Conservation (phyloP, 1,140 invertebrate genomes). For the Drosophila pseudoananassae region DNA sequence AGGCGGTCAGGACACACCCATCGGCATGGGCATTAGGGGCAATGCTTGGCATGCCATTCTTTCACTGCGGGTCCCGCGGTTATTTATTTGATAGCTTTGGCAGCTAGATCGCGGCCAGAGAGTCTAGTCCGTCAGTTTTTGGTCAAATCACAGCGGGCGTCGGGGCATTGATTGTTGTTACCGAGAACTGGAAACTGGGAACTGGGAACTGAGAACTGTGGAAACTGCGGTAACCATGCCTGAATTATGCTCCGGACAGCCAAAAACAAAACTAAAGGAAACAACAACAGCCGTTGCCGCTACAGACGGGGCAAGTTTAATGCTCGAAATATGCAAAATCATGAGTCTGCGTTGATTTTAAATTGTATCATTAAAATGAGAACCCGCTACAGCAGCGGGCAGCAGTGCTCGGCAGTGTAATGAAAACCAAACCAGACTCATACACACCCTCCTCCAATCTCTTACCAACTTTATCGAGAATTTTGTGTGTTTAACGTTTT, state of each 20-base stretch:
- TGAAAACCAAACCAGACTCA: constrained; percentile 62
- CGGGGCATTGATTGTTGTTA: constrained; percentile 72
- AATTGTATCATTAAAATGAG: constrained; percentile 81
- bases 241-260: constrained; percentile 67
- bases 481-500: constrained; percentile 45
- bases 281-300: constrained; percentile 17
- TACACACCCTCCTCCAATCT: constrained; percentile 11
- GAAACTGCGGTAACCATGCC: constrained; percentile 50
- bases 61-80: constrained; percentile 72
- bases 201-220: constrained; percentile 36
- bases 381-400: constrained; percentile 35
- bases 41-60: constrained; percentile 58
- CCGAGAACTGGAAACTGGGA: constrained; percentile 1
- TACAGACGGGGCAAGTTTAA: constrained; percentile 61
- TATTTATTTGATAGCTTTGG: constrained; percentile 81
- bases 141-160: constrained; percentile 79
- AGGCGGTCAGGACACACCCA: constrained; percentile 52
- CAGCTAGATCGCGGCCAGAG: constrained; percentile 46
- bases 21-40: constrained; percentile 53
- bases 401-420: constrained; percentile 45
- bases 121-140: constrained; percentile 67
- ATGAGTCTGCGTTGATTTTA: constrained; percentile 83
- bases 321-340: constrained; percentile 79
- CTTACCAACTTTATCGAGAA: constrained; percentile 31
- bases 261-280: not conserved